Evolutionary conservation across 2,797 vertebrate species (phyloP), one percentile per base, ranked within the genome.

Genomic region (Selene dorsalis): DNA sequence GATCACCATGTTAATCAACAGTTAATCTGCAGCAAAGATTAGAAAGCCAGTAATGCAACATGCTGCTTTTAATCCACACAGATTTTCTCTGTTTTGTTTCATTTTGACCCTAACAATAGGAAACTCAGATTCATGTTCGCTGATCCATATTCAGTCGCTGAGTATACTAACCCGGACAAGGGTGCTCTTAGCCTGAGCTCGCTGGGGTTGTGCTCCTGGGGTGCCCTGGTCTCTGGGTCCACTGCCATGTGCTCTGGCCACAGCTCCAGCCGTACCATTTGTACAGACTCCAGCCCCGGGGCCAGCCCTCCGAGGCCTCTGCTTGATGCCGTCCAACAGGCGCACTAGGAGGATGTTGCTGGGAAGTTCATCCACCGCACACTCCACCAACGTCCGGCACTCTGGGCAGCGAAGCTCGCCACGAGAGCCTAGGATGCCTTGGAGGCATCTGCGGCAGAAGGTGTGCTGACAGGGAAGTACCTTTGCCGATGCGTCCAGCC

Each of bases 401-500:
- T 99, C 98, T 0, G 98, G 98, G 88, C 98, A 99, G 24, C 98
- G 95, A 83, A 99, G 94, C 91, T 99, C 98, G 0, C 96, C 97
- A 0, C 98, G 95, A 4, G 98, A 99, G 66, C 96, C 97, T 18
- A 99, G 93, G 18, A 99, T 99, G 69, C 98, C 96, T 83, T 97
- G 95, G 80, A 99, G 95, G 84, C 98, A 99, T 9, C 98, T 95
- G 16, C 98, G 97, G 89, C 98, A 99, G 88, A 99, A 99, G 0
- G 98, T 99, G 91, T 99, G 98, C 74, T 99, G 98, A 93, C 98
- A 99, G 43, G 98, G 97, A 75, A 99, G 94, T 68, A 99, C 98
- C 90, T 99, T 99, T 0, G 98, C 98, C 0, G 97, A 95, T 74
- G 97, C 97, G 43, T 99, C 98, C 32, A 99, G 96, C 32, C 98